phyloP scores from a whole-genome alignment of 92 coral and sea anemone genomes.

The Parazoanthus darwini region DNA sequence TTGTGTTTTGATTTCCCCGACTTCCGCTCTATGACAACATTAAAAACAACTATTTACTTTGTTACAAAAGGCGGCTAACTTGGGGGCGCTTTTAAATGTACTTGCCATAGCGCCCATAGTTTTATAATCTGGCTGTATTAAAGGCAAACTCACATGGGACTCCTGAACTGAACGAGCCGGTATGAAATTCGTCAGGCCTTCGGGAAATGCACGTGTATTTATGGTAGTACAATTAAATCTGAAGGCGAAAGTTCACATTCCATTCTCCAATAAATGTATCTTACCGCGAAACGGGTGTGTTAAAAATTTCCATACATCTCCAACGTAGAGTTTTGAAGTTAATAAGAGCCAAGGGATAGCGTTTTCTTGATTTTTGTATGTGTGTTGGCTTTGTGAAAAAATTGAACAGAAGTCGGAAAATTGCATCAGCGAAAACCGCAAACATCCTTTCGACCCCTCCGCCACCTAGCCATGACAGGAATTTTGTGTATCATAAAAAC shows the following conservation, averaged over 20 bases:
- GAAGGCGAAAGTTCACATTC: slow-evolving; percentile 19
- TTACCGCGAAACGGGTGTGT: neutral
- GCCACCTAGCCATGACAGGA: slow-evolving; percentile 27
- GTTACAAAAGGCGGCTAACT: slow-evolving; percentile 11
- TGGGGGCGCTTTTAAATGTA: slow-evolving; percentile 17
- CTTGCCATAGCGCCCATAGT: neutral
- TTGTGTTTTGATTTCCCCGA: slow-evolving; percentile 16
- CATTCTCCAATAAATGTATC: neutral
- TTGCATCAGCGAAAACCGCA: slow-evolving; percentile 5
- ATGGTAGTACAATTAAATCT: neutral
- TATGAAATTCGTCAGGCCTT: slow-evolving; percentile 3
- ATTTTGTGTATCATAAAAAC: slow-evolving; percentile 14
- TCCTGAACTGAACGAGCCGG: neutral
- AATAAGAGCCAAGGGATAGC: neutral
- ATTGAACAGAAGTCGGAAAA: slow-evolving; percentile 20
- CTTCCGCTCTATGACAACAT: slow-evolving; percentile 40
- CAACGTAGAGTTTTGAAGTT: neutral
- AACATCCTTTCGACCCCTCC: slow-evolving; percentile 7
- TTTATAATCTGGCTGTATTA: neutral
- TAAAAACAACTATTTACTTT: slow-evolving; percentile 36
- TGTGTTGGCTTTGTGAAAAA: neutral
- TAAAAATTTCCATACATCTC: neutral
- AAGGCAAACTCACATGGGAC: neutral
- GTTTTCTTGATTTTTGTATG: neutral
- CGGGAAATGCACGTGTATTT: slow-evolving; percentile 12